These are phyloP conservation scores for Vidua macroura DNA, from an alignment of 2,113 vertebrate species.

Conservation along the genomic window DNA sequence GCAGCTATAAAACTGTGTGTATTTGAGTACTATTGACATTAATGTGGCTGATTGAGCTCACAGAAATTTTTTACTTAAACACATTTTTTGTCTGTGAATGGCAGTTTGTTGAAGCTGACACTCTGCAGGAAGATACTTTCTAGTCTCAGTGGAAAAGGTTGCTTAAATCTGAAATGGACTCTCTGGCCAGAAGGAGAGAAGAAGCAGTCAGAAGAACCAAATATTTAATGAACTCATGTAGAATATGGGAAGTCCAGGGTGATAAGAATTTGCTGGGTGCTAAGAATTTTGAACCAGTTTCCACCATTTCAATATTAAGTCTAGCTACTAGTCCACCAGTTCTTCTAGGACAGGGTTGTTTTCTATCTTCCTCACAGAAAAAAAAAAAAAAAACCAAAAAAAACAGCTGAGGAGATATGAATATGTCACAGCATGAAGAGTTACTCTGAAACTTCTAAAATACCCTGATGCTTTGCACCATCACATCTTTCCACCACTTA, in stretches of 20 bases:
- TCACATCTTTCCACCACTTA: background rate
- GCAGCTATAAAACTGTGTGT: background rate
- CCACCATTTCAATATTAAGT: background rate
- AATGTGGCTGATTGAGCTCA: background rate
- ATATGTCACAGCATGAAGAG: background rate
- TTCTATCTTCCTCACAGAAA: background rate
- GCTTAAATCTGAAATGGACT: background rate
- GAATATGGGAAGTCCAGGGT: background rate
- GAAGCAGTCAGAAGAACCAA: background rate
- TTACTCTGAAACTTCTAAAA: conserved; percentile 12
- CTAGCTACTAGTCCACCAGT: background rate
- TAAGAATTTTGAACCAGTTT: background rate
- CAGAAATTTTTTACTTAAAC: background rate
- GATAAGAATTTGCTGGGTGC: background rate
- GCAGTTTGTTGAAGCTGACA: conserved; percentile 10
- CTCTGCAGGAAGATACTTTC: background rate
- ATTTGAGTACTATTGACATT: background rate
- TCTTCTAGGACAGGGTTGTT: background rate
- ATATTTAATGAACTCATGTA: background rate
- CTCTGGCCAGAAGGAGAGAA: background rate
- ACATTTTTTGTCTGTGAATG: background rate
- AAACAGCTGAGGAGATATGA: background rate
- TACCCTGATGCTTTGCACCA: background rate
- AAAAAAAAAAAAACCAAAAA: background rate
- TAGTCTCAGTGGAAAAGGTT: background rate